A percentile compares a stretch with the other conserved stretches of the same genome.
Conservation (phyloP, 2,797 vertebrate genomes). For the Glyptemys insculpta region DNA sequence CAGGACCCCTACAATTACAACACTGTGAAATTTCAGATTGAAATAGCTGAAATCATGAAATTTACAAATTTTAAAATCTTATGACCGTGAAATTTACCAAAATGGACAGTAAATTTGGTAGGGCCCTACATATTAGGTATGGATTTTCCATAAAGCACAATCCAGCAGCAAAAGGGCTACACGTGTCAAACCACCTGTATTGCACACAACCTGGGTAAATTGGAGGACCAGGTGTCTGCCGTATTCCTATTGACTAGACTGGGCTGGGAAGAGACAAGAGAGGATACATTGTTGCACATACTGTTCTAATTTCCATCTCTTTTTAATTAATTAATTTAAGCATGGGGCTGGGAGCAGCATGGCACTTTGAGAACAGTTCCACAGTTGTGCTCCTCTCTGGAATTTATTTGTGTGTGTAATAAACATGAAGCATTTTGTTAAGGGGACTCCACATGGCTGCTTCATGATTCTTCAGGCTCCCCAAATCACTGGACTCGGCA, state of each 20-base stretch:
- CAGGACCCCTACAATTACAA: no score
- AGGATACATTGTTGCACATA: neutral
- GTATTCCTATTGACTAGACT: neutral
- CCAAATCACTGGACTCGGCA: neutral
- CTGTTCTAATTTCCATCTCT: neutral
- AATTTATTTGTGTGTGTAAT: neutral
- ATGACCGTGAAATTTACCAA: no score
- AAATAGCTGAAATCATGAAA: no score
- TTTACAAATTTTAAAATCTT: no score
- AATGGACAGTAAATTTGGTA: no score
- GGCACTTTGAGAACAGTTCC: neutral
- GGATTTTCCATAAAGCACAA: neutral
- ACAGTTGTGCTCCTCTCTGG: neutral
- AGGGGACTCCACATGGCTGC: neutral
- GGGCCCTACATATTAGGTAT: neutral
- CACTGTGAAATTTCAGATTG: no score
- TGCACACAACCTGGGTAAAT: neutral
- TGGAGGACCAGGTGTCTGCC: neutral
- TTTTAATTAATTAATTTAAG: neutral
- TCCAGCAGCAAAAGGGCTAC: neutral
- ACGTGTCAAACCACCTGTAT: neutral
- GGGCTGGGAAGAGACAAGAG: neutral
- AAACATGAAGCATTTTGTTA: neutral
- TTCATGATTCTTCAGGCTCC: neutral
- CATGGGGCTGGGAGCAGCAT: neutral